A percentile compares a stretch with the other conserved stretches of the same genome.
Conservation (phyloP, 2,888 invertebrate species). For the Mesochorus sp. region DNA sequence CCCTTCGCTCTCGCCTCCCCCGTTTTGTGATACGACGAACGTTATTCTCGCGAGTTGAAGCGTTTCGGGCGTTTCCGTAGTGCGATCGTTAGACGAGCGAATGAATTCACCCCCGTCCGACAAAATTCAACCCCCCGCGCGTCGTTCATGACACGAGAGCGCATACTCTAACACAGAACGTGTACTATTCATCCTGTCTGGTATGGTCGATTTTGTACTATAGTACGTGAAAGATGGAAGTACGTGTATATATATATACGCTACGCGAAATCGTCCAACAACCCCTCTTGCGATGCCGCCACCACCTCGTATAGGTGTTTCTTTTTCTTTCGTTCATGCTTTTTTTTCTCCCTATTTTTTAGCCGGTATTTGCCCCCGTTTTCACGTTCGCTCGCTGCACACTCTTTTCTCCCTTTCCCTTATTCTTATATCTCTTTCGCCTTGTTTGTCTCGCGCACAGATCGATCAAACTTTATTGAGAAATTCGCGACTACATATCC, state of each 20-base stretch:
- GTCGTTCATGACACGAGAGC: constrained; percentile 12
- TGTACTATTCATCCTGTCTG: neutral
- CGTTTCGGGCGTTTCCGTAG: constrained; percentile 75
- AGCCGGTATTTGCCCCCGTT: constrained; percentile 7
- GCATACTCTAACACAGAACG: constrained; percentile 32
- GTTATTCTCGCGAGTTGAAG: constrained; percentile 47
- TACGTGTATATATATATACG: constrained; percentile 31
- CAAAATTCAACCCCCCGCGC: constrained; percentile 4
- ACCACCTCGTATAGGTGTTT: neutral
- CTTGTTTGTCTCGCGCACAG: constrained; percentile 5
- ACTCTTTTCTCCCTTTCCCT: neutral
- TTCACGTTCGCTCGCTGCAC: constrained; percentile 15
- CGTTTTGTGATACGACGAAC: constrained; percentile 25
- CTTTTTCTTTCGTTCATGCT: constrained; percentile 3
- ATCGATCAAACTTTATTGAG: constrained; percentile 12
- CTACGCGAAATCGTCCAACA: constrained; percentile 19
- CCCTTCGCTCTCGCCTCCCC: constrained; percentile 51
- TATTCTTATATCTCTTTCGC: neutral
- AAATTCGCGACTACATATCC: neutral
- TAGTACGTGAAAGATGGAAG: constrained; percentile 23
- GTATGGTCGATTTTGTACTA: constrained; percentile 18
- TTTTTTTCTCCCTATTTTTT: neutral
- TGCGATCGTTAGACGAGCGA: constrained; percentile 74
- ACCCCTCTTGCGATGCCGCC: constrained; percentile 20
- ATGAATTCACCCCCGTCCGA: constrained; percentile 42